phyloP scores from a whole-genome alignment of 2,113 vertebrate genomes.

The Chlamydotis undulata region DNA sequence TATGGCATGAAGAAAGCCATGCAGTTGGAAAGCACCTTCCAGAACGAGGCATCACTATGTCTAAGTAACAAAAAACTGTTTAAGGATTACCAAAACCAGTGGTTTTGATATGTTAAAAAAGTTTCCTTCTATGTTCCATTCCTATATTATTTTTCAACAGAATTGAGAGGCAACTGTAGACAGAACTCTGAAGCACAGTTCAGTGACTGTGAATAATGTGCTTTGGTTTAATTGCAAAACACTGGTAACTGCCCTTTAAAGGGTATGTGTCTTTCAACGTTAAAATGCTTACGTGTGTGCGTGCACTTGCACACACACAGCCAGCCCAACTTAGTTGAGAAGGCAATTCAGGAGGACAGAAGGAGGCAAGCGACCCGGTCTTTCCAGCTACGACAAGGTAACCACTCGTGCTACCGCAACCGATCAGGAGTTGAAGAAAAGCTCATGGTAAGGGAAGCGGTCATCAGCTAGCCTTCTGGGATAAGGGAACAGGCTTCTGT shows the following conservation, averaged over 20 bases:
- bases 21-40: background rate
- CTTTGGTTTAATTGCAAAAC: background rate
- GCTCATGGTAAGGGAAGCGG: background rate
- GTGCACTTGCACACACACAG: accelerated
- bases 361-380: accelerated
- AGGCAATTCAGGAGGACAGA: background rate
- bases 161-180: background rate
- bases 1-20: background rate
- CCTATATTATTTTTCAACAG: background rate
- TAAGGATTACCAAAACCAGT: background rate
- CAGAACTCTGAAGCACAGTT: background rate
- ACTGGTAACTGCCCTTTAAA: background rate
- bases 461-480: background rate
- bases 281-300: background rate
- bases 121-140: background rate
- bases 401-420: background rate
- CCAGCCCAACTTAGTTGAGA: background rate
- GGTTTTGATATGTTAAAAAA: background rate
- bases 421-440: background rate
- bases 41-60: background rate
- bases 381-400: background rate
- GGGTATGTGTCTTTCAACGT: background rate
- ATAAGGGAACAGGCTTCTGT: background rate
- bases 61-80: background rate
- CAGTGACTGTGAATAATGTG: background rate